phyloP scores from a whole-genome alignment of 1,140 invertebrate genomes.

The Drosophila kurseongensis region DNA sequence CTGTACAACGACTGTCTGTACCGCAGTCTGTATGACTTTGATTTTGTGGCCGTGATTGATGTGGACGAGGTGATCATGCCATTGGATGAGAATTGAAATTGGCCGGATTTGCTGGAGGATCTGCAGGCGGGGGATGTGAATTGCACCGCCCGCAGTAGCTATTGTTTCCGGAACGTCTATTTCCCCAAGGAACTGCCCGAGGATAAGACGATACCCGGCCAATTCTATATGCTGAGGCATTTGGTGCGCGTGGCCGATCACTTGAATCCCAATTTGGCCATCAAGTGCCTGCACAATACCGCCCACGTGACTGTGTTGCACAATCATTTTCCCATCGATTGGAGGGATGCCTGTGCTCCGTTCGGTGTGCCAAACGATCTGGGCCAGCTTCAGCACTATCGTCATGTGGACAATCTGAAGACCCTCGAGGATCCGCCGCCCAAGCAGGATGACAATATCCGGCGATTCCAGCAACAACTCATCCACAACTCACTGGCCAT shows the following conservation, averaged over 20 bases:
- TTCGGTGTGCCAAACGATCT: conserved; percentile 90
- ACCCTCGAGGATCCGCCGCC: conserved; percentile 22
- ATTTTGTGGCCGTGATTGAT: conserved; percentile 94
- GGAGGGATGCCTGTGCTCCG: conserved; percentile 91
- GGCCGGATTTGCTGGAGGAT: conserved; percentile 28
- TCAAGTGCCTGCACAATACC: conserved; percentile 96
- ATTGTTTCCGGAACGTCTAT: conserved; percentile 96
- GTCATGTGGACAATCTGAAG: conserved; percentile 86
- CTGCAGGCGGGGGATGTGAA: conserved; percentile 6
- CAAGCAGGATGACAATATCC: conserved; percentile 49
- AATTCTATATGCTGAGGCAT: conserved; percentile 96
- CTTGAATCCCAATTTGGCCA: conserved; percentile 93
- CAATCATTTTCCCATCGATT: conserved; percentile 95
- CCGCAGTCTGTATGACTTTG: conserved; percentile 94
- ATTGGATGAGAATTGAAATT: conserved; percentile 63
- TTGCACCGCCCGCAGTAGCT: conserved; percentile 86
- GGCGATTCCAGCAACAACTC: conserved; percentile 53
- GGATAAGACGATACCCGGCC: conserved; percentile 91
- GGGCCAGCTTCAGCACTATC: conserved; percentile 96
- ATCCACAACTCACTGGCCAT: conserved; percentile 12
- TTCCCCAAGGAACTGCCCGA: conserved; percentile 91
- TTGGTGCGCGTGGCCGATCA: conserved; percentile 94
- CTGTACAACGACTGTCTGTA: conserved; percentile 98
- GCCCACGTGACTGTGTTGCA: conserved; percentile 93
- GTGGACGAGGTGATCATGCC: conserved; percentile 97